A percentile compares a stretch with the other conserved stretches of the same genome.
Evolutionary conservation across 2,113 vertebrate genomes (phyloP).

Genomic region (Corapipo altera): DNA sequence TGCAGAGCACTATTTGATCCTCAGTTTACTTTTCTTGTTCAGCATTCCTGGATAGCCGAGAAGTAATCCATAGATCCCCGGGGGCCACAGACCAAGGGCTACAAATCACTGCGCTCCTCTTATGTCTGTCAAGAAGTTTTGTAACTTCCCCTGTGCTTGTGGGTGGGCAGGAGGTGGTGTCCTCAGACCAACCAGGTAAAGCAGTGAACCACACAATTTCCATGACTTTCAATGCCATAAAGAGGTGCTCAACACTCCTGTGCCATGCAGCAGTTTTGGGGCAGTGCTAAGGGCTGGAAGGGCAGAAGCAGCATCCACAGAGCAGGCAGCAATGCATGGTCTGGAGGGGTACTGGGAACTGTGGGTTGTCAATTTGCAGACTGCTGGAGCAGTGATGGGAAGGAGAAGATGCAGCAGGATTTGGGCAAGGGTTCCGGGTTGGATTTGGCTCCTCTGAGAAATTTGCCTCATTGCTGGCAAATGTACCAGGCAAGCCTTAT

Average conservation of each 20-base stretch:
- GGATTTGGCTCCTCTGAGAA: not conserved
- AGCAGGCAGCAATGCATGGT: not conserved
- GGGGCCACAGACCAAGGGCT: not conserved
- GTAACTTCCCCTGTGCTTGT: not conserved
- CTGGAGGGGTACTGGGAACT: not conserved
- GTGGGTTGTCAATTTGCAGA: fast-evolving
- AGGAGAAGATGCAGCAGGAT: not conserved
- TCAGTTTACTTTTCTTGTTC: conserved; percentile 19
- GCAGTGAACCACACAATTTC: not conserved
- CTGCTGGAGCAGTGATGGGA: not conserved
- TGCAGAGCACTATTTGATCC: conserved; percentile 14
- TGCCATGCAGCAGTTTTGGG: not conserved
- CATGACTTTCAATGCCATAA: not conserved
- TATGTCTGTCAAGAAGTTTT: not conserved
- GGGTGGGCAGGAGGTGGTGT: not conserved
- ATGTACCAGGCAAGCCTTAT: not conserved
- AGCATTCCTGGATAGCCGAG: not conserved
- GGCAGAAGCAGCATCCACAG: not conserved
- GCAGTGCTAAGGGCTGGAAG: not conserved
- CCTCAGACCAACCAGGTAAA: not conserved
- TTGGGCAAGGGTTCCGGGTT: not conserved
- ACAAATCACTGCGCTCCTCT: not conserved
- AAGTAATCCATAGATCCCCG: not conserved
- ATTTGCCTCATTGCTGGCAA: not conserved
- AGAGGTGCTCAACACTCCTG: not conserved